Percentiles rank a stretch among this genome's conserved stretches.
Conservation (phyloP, 2,113 vertebrate species). For the Taxidea taxus region DNA sequence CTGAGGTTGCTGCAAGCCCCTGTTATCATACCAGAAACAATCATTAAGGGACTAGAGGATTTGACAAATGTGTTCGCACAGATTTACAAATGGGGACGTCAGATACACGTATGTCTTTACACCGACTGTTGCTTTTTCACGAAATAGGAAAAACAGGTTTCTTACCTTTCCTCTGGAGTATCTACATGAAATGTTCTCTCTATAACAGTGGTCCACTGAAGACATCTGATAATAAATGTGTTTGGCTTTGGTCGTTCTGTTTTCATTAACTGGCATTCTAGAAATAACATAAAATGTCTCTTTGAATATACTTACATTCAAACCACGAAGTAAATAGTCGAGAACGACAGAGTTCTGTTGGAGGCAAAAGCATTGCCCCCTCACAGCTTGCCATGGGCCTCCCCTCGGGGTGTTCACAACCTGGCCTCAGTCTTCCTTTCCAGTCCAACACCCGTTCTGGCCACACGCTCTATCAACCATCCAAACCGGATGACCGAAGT, state of each 20-base stretch:
- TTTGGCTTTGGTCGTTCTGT: conserved; percentile 98
- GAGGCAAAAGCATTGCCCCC: neutral
- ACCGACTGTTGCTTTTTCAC: neutral
- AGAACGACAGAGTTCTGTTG: neutral
- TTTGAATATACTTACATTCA: conserved; percentile 41
- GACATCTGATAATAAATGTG: conserved; percentile 98
- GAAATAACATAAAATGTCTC: conserved; percentile 72
- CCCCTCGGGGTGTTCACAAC: neutral
- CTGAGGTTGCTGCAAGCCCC: neutral
- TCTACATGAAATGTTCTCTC: conserved; percentile 98
- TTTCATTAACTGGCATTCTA: conserved; percentile 99
- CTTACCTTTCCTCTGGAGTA: conserved; percentile 95
- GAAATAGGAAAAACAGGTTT: neutral
- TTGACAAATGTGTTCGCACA: neutral
- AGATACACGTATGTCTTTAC: neutral
- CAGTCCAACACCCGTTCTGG: neutral
- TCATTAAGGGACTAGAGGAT: neutral
- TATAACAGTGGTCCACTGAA: conserved; percentile 98
- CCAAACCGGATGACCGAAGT: neutral
- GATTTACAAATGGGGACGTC: neutral
- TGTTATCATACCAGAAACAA: neutral
- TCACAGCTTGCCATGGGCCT: neutral
- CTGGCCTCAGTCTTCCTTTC: neutral
- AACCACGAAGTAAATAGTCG: neutral
- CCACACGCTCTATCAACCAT: neutral